Percentiles rank a stretch among this genome's conserved stretches.
Conservation (phyloP, 2,888 invertebrate genomes). For the Tipula unca region DNA sequence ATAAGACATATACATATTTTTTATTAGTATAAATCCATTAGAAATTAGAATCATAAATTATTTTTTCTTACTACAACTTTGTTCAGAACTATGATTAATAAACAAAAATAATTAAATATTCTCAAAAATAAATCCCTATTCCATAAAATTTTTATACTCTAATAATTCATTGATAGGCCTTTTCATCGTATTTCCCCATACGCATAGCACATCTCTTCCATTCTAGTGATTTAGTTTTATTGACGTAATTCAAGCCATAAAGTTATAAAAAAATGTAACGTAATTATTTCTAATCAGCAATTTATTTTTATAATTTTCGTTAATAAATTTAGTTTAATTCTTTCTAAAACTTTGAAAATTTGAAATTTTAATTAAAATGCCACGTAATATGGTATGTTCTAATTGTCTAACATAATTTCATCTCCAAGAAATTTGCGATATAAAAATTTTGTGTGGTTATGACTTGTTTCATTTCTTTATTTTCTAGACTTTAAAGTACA, state of each 20-base stretch:
- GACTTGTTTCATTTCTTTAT: not conserved
- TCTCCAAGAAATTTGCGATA: not conserved
- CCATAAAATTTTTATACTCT: too few relatives aligned
- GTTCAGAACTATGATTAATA: too few relatives aligned
- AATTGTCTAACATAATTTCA: not conserved
- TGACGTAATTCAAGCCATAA: not conserved
- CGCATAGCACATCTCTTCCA: not conserved
- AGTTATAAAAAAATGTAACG: not conserved
- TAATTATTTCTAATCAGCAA: not conserved
- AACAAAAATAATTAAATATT: too few relatives aligned
- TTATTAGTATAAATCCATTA: too few relatives aligned
- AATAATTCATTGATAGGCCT: not conserved
- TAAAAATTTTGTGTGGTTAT: not conserved
- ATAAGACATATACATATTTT: too few relatives aligned
- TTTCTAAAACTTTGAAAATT: not conserved
- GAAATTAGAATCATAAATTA: too few relatives aligned
- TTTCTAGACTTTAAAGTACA: not conserved
- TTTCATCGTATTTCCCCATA: not conserved
- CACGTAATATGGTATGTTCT: not conserved
- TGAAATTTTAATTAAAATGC: not conserved
- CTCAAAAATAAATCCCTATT: too few relatives aligned
- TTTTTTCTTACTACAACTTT: too few relatives aligned
- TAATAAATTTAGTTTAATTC: not conserved
- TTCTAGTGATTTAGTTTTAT: not conserved
- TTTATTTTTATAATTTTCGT: not conserved